A percentile compares a stretch with the other conserved stretches of the same genome.
These are phyloP conservation scores for Acanthurus lineatus DNA, from an alignment of 2,797 vertebrate species.

Conservation along the genomic window DNA sequence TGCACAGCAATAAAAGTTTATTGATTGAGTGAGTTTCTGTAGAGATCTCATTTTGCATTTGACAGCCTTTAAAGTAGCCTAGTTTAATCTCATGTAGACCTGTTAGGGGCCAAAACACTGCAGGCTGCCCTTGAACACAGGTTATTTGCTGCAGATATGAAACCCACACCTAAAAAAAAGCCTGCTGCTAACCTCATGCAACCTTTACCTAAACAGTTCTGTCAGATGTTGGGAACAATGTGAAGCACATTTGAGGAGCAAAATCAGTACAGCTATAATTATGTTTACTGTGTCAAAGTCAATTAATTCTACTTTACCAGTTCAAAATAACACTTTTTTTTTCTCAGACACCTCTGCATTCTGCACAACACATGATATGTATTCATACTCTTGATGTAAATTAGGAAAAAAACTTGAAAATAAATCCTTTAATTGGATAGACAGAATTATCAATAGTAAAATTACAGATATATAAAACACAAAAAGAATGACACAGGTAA, in stretches of 20 bases:
- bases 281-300: too few relatives aligned
- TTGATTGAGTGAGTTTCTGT: neutral
- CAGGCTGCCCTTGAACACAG: neutral
- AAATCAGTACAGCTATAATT: too few relatives aligned
- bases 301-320: neutral
- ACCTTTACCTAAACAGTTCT: neutral
- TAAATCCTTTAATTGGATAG: too few relatives aligned
- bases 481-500: too few relatives aligned
- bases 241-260: neutral
- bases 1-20: neutral
- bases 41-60: neutral
- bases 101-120: neutral
- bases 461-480: too few relatives aligned
- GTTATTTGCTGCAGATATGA: neutral
- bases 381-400: too few relatives aligned
- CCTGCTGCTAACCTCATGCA: neutral
- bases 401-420: too few relatives aligned
- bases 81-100: neutral
- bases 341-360: neutral
- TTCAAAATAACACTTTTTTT: too few relatives aligned
- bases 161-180: neutral
- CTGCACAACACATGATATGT: neutral
- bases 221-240: neutral
- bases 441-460: too few relatives aligned
- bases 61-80: neutral